phyloP scores from a whole-genome alignment of 1,140 invertebrate genomes.

The Meloidogyne exigua region DNA sequence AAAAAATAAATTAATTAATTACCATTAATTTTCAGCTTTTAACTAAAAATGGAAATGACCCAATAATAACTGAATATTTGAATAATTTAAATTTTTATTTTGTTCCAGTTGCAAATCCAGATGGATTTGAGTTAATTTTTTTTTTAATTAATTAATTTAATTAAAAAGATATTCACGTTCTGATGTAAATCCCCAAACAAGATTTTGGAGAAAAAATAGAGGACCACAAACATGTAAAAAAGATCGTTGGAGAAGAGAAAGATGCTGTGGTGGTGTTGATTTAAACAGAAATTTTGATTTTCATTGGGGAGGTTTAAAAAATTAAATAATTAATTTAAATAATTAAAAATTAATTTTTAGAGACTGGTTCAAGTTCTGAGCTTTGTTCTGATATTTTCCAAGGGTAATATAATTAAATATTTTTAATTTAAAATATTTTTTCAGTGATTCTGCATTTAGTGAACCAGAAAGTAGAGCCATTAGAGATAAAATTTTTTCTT shows the following conservation, averaged over 20 bases:
- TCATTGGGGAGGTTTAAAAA: conserved; percentile 56
- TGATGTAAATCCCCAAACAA: conserved; percentile 60
- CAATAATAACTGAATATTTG: conserved; percentile 58
- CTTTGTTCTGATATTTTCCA: conserved; percentile 62
- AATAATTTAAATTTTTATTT: conserved; percentile 65
- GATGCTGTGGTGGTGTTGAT: conserved; percentile 67
- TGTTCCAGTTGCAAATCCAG: conserved; percentile 66
- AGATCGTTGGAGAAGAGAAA: conserved; percentile 59
- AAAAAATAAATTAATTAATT: background rate
- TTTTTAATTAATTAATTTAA: background rate
- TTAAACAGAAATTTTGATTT: conserved; percentile 63
- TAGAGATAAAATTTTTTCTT: conserved; percentile 59
- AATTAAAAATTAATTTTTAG: conserved; percentile 28
- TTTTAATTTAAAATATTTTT: background rate
- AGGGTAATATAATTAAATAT: conserved; percentile 25
- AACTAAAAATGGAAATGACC: conserved; percentile 52
- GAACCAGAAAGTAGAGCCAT: conserved; percentile 54
- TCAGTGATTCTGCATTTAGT: conserved; percentile 42
- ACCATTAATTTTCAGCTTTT: conserved; percentile 44
- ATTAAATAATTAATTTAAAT: background rate
- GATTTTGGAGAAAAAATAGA: conserved; percentile 61
- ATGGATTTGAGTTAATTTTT: conserved; percentile 51
- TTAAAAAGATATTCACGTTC: conserved; percentile 50
- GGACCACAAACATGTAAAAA: conserved; percentile 57
- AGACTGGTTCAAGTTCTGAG: conserved; percentile 59